Conservation (phyloP, 2,797 vertebrate species). For the Hydrophis major region DNA sequence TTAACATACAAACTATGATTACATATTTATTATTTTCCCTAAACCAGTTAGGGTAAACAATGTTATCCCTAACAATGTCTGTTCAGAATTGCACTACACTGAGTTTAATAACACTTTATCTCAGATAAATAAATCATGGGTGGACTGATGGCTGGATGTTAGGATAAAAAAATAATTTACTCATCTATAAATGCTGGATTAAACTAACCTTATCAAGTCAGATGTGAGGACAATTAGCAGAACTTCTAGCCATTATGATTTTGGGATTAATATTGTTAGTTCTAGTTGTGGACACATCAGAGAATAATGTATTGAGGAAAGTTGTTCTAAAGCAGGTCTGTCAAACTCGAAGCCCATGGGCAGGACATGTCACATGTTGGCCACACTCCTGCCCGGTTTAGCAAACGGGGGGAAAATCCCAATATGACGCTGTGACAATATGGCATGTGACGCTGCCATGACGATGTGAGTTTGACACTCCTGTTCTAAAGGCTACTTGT, state of each 20-base stretch:
- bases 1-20: too few species aligned
- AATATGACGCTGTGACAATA: too few species aligned
- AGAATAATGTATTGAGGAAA: background rate
- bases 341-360: too few species aligned
- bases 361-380: too few species aligned
- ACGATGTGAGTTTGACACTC: too few species aligned
- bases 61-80: background rate
- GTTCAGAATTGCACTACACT: background rate
- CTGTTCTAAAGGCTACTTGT: constrained; percentile 11
- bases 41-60: too few species aligned
- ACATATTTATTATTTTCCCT: too few species aligned
- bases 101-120: background rate
- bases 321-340: background rate
- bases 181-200: background rate
- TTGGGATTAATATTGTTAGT: background rate
- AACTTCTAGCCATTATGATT: background rate
- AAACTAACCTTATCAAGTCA: background rate
- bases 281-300: background rate
- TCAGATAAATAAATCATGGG: background rate
- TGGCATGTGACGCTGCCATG: too few species aligned
- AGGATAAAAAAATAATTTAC: background rate
- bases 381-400: too few species aligned
- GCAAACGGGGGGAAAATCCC: too few species aligned
- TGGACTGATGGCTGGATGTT: background rate
- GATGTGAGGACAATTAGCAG: background rate